Percentiles rank a stretch among this genome's conserved stretches.
Evolutionary conservation across 30 jellyfish, hydroid and myxozoan genomes (phyloP).

Genomic region (Haliclystus octoradiatus): DNA sequence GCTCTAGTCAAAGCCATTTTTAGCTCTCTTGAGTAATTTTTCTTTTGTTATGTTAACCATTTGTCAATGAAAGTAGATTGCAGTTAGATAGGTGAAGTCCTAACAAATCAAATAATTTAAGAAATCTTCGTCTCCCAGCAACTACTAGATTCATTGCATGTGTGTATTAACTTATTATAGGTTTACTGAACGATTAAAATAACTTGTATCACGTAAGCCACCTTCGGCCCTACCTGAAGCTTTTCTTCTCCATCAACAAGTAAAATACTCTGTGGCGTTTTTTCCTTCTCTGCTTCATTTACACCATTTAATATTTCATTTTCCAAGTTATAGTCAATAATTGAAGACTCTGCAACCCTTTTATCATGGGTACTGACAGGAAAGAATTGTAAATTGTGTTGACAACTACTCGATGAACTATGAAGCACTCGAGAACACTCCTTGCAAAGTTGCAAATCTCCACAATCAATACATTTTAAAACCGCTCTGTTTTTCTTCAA

Average conservation of each 20-base stretch:
- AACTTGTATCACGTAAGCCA: no score
- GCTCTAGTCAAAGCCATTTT: no score
- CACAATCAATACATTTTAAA: slow-evolving; percentile 67
- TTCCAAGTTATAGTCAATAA: no score
- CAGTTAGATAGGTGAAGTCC: no score
- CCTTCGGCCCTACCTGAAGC: slow-evolving; percentile 69
- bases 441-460: slow-evolving; percentile 54
- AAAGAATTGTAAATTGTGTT: background rate
- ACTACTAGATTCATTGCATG: no score
- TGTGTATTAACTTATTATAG: no score
- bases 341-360: background rate
- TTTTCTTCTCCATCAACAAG: slow-evolving; percentile 73
- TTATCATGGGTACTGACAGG: background rate
- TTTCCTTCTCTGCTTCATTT: background rate
- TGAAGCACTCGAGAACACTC: slow-evolving; percentile 29
- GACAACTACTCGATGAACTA: background rate
- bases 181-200: no score
- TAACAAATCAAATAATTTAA: no score
- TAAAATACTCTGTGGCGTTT: slow-evolving; percentile 35
- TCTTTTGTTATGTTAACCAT: no score
- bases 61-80: no score
- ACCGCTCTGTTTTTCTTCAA: slow-evolving; percentile 28
- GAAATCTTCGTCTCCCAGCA: no score
- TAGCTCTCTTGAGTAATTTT: no score
- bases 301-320: slow-evolving; percentile 13